Percentiles rank a stretch among this genome's conserved stretches.
phyloP scores from a whole-genome alignment of 2,113 vertebrate genomes.

The Conger conger region DNA sequence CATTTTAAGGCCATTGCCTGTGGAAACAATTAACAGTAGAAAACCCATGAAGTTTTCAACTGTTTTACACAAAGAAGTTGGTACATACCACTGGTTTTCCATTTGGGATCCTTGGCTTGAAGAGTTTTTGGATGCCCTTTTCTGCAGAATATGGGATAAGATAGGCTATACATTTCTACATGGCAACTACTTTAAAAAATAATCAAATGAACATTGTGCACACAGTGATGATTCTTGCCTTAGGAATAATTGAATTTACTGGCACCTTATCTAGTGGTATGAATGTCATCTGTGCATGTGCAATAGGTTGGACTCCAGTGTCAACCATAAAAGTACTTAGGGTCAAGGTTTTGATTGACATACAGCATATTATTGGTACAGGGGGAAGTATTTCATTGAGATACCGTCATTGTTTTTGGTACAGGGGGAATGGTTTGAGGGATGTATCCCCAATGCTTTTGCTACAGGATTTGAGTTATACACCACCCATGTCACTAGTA shows the following conservation, averaged over 20 bases:
- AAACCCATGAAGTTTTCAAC: background rate
- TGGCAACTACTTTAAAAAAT: background rate
- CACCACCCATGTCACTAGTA: background rate
- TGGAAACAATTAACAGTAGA: conserved; percentile 25
- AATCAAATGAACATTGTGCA: background rate
- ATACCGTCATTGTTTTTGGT: background rate
- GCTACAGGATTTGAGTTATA: background rate
- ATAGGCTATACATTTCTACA: background rate
- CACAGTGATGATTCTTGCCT: background rate
- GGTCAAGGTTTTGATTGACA: background rate
- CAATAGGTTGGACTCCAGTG: background rate
- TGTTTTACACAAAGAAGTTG: background rate
- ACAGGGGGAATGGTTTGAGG: background rate
- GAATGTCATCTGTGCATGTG: background rate
- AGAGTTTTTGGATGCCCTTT: conserved; percentile 52
- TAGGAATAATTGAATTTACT: background rate
- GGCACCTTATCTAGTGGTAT: background rate
- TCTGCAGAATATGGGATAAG: conserved; percentile 45
- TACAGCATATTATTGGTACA: background rate
- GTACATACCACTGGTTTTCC: conserved; percentile 48
- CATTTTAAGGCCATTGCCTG: conserved; percentile 14
- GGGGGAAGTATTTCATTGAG: background rate
- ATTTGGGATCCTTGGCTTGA: conserved; percentile 42
- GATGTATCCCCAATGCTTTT: background rate
- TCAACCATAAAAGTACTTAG: background rate